phyloP scores from a whole-genome alignment of 2,888 invertebrate genomes.

The Augochlorella aurata region DNA sequence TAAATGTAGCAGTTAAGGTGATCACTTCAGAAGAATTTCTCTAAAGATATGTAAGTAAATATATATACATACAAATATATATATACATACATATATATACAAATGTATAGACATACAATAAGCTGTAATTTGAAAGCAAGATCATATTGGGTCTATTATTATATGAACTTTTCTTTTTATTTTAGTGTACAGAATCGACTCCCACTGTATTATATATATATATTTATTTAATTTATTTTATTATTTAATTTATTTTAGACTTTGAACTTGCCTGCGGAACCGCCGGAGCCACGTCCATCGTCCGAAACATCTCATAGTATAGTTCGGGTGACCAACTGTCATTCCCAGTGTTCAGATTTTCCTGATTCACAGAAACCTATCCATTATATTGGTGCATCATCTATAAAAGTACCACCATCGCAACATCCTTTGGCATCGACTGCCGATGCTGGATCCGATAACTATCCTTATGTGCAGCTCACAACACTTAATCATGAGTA shows the following conservation, averaged over 20 bases:
- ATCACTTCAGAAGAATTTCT: no score
- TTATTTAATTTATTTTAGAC: constrained; percentile 84
- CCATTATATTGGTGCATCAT: constrained; percentile 74
- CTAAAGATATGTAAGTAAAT: no score
- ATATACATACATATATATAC: no score
- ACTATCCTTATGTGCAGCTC: constrained; percentile 93
- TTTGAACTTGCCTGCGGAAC: constrained; percentile 91
- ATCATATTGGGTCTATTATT: no score
- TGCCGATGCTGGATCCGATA: constrained; percentile 83
- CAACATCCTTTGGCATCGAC: constrained; percentile 75
- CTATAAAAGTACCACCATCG: constrained; percentile 63
- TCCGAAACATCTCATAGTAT: constrained; percentile 69
- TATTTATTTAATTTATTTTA: not conserved
- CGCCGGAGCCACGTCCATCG: constrained; percentile 89
- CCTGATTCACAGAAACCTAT: constrained; percentile 76
- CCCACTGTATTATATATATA: no score
- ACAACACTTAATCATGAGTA: constrained; percentile 92
- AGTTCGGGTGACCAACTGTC: constrained; percentile 74
- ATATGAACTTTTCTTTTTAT: no score
- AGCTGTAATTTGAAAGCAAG: no score
- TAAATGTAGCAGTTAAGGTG: no score
- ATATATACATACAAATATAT: no score
- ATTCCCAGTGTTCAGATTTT: constrained; percentile 75
- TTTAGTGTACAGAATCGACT: no score
- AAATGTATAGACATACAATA: no score